Evolutionary conservation across 2,113 vertebrate genomes (phyloP), one percentile per base, ranked within the genome.

Genomic region (Eolophus roseicapilla): DNA sequence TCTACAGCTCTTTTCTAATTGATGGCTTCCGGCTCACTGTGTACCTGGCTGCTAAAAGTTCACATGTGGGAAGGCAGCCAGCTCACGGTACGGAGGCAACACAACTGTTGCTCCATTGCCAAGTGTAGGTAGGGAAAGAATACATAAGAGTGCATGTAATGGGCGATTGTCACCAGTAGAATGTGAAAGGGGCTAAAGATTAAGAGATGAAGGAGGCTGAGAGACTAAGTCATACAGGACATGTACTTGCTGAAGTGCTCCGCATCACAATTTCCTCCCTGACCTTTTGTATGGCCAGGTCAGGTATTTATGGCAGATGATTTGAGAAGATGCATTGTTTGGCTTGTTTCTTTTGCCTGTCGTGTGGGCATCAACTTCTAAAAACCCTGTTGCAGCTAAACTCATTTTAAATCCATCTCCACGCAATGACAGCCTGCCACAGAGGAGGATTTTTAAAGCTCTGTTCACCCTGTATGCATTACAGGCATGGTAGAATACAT

Each of bases 401-500:
- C 13, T 4, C 35, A 11, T 28, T 60, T 93, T 57, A 73, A 86
- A 86, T 35, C 18, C 1, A 5, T 69, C 15, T 82, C 37, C 41
- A 44, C 21, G 29, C 35, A 52, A 33, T 47, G 53, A 25, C 21
- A 69, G 13, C 46, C 31, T 81, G 37, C 55, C 55, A 47, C 5
- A 53, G 60, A 83, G 49, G 23, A 91, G 37, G 37, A 73, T 75
- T 93, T 92, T 86, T 55, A 84, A 93, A 86, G 39, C 39, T 93
- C 80, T 50, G 3, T 75, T 91, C 14, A 20, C 17, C 35, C n/a
- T 15, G 7, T 29, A 20, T 0, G 0, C 31, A 33, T 55, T 81
- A 41, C 50, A 81, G 76, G 33, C 20, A 15, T 17, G n/a, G 43
- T 18, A 60, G 83, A 64, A 79, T 11, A 65, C 20, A 19, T 27